Percentiles rank a stretch among this genome's conserved stretches.
These are phyloP conservation scores for Anthoptus insignis DNA, from an alignment of 2,888 invertebrate species.

Conservation along the genomic window DNA sequence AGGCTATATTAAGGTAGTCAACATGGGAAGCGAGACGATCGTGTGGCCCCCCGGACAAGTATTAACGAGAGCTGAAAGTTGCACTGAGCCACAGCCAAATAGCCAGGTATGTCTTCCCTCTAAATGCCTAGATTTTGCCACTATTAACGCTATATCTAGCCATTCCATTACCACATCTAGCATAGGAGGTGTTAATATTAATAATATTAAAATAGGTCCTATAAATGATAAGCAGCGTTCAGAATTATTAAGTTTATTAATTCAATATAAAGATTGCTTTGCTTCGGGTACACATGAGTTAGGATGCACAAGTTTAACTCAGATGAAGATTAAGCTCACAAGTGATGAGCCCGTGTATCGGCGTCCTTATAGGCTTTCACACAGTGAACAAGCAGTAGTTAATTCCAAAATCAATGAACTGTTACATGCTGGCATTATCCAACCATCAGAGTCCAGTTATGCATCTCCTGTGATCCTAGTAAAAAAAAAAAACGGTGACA, in stretches of 20 bases:
- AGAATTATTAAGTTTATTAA: conserved; percentile 34
- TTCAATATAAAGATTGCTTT: conserved; percentile 41
- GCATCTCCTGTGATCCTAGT: conserved; percentile 3
- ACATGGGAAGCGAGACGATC: conserved; percentile 40
- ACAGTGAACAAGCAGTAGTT: conserved; percentile 37
- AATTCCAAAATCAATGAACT: conserved; percentile 45
- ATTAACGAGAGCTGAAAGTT: conserved; percentile 40
- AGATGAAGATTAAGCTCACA: conserved; percentile 48
- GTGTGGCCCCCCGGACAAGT: conserved; percentile 35
- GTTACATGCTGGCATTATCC: conserved; percentile 34
- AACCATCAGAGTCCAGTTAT: conserved; percentile 10
- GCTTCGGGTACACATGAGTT: conserved; percentile 43
- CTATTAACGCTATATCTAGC: not conserved
- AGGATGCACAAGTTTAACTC: conserved; percentile 46
- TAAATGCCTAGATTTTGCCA: not conserved
- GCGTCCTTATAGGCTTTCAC: conserved; percentile 44
- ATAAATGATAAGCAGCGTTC: conserved; percentile 30
- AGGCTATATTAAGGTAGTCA: conserved; percentile 50
- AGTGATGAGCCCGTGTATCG: conserved; percentile 43
- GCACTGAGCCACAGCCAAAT: conserved; percentile 24
- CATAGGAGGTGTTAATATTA: conserved; percentile 34
- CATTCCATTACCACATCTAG: not conserved
- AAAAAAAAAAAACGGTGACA: not conserved
- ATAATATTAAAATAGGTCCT: conserved; percentile 31
- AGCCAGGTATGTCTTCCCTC: conserved; percentile 32